Evolutionary conservation across 2,797 vertebrate genomes (phyloP).

Genomic region (Rhinogobio ventralis): DNA sequence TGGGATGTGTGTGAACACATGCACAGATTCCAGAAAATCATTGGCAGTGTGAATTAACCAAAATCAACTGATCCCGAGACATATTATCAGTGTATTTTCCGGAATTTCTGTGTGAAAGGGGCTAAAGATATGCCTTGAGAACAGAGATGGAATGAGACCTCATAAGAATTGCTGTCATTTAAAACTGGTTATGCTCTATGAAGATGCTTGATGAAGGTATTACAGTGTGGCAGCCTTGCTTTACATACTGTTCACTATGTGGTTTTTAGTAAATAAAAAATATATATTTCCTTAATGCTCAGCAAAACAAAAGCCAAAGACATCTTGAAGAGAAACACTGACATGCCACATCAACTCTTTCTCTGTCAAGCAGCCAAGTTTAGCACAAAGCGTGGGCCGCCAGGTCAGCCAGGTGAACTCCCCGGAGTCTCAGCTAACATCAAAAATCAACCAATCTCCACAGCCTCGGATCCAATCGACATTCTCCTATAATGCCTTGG

Average conservation of each 20-base stretch:
- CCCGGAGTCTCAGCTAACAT: constrained; percentile 28
- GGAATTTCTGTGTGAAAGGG: no score
- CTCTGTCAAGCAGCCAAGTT: constrained; percentile 22
- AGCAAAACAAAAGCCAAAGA: constrained; percentile 11
- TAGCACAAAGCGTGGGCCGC: constrained; percentile 29
- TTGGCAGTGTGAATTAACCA: no score
- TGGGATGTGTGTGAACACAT: no score
- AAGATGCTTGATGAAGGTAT: not conserved
- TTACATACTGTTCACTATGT: not conserved
- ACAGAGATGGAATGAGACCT: not conserved
- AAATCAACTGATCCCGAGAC: no score
- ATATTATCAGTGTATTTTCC: no score
- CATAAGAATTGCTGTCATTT: not conserved
- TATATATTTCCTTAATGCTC: not conserved
- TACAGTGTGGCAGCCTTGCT: not conserved
- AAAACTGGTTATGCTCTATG: not conserved
- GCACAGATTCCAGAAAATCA: no score
- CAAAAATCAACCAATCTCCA: constrained; percentile 46
- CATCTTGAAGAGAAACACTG: constrained; percentile 15
- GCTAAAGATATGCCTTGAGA: not conserved
- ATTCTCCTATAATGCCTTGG: constrained; percentile 16
- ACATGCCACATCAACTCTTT: constrained; percentile 17
- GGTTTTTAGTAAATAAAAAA: not conserved
- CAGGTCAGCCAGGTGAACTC: constrained; percentile 43
- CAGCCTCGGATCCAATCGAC: constrained; percentile 30